Evolutionary conservation across 2,797 vertebrate species (phyloP), one percentile per base, ranked within the genome.

Genomic region (Enteromius thamalakanensis): DNA sequence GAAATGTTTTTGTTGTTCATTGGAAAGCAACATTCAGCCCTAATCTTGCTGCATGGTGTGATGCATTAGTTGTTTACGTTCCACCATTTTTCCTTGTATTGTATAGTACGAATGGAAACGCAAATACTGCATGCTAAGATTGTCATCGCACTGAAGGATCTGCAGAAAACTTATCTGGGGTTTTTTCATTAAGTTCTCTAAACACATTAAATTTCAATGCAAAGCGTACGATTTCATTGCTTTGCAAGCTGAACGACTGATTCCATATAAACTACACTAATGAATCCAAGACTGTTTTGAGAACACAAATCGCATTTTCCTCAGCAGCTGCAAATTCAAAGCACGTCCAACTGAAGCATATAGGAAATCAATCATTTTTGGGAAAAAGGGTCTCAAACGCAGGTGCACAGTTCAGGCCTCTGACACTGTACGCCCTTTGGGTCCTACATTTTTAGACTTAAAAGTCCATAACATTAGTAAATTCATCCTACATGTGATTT

Each of bases 241-340:
- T 68, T 65, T 58, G 76, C 60, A 79, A 84, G 79, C 69, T 60
- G 42, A 80, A 62, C 53, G 85, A 86, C 60, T 74, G 82, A 78
- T 83, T 83, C 76, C 85, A 85, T 81, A 84, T 80, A 81, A 15
- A 17, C 80, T 29, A 29, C 37, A 58, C 64, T 86, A 85, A 83
- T 81, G 71, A 76, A 69, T 62, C 70, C 85, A 82, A 83, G 72
- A 19, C 69, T 71, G 68, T 71, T 81, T 72, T 47, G 40, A 58
- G 71, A 83, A 55, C 49, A n/a, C 26, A 21, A 37, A 79, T 45
- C 3, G 15, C 51, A 83, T 77, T 69, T 83, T 60, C 74, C 74
- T 67, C 62, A 76, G 81, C 75, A 53, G 37, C 70, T 76, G 45
- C 53, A 75, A 71, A 79, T 80, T 37, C 53, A 82, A 67, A 79